These are phyloP conservation scores for Tinea pellionella DNA, from an alignment of 2,888 invertebrate genomes.

Conservation along the genomic window DNA sequence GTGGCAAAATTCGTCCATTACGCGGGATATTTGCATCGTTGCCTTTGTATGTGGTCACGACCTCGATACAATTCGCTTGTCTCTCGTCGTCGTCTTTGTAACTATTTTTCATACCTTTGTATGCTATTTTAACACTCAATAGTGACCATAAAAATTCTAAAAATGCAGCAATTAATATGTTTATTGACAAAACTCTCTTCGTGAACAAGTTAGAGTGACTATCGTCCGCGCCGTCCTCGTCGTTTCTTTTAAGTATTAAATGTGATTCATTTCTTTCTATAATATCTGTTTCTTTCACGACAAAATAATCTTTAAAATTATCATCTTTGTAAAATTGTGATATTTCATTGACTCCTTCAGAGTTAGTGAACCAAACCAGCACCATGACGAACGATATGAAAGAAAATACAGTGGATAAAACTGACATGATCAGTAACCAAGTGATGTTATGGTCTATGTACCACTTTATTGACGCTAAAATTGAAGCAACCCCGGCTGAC, in stretches of 20 bases:
- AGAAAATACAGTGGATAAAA: constrained; percentile 64
- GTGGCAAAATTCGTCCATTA: constrained; percentile 42
- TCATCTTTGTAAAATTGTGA: constrained; percentile 53
- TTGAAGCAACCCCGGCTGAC: constrained; percentile 62
- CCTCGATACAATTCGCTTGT: constrained; percentile 61
- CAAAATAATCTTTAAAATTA: constrained; percentile 43
- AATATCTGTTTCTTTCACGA: constrained; percentile 46
- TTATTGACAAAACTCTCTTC: constrained; percentile 64
- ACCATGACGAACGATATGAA: constrained; percentile 49
- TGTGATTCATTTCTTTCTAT: constrained; percentile 47
- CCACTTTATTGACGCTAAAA: constrained; percentile 74
- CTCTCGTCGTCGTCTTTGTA: constrained; percentile 61
- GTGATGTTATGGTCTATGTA: constrained; percentile 74
- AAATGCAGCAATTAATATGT: constrained; percentile 69
- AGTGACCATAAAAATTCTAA: constrained; percentile 72
- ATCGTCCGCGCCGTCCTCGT: constrained; percentile 26
- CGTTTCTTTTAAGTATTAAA: constrained; percentile 39
- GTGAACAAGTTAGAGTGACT: constrained; percentile 38
- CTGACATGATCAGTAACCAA: constrained; percentile 37
- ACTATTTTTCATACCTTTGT: constrained; percentile 70
- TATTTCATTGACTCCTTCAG: constrained; percentile 36
- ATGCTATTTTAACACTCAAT: constrained; percentile 69
- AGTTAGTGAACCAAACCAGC: constrained; percentile 46
- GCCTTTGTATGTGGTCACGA: constrained; percentile 68
- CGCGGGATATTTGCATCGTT: constrained; percentile 50